Conservation (phyloP, 2,888 invertebrate species). For the Dastarcus helophoroides region DNA sequence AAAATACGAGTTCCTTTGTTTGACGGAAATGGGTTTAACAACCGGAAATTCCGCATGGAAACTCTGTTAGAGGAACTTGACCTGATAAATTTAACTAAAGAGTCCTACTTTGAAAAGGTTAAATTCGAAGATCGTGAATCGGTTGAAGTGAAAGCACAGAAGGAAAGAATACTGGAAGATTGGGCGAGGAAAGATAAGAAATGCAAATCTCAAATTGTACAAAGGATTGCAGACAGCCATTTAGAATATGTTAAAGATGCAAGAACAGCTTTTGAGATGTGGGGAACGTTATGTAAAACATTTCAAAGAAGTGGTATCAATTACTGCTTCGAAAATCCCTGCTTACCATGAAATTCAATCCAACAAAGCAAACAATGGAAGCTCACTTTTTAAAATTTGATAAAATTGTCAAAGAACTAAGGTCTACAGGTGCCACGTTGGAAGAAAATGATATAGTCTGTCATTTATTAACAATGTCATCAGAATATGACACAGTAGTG, state of each 20-base stretch:
- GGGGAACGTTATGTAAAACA: slow-evolving; percentile 16
- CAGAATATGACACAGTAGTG: slow-evolving; percentile 17
- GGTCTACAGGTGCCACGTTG: slow-evolving; percentile 14
- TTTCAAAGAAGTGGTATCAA: slow-evolving; percentile 20
- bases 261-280: slow-evolving; percentile 18
- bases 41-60: too few species aligned
- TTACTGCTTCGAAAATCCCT: slow-evolving; percentile 17
- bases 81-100: too few species aligned
- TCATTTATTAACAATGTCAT: slow-evolving; percentile 13
- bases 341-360: slow-evolving; percentile 16
- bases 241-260: slow-evolving; percentile 19
- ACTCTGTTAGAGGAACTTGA: too few species aligned
- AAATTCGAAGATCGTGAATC: too few species aligned
- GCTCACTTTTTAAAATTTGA: slow-evolving; percentile 19
- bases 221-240: slow-evolving; percentile 19
- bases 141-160: too few species aligned
- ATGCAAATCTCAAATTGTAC: slow-evolving; percentile 18
- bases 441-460: slow-evolving; percentile 15
- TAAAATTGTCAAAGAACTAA: slow-evolving; percentile 16
- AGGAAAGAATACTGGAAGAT: slow-evolving; percentile 13
- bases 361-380: slow-evolving; percentile 15
- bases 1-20: too few species aligned
- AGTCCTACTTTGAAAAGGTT: too few species aligned
- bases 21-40: too few species aligned
- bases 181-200: slow-evolving; percentile 12